Evolutionary conservation across 2,888 invertebrate species (phyloP).

Genomic region (Bedellia somnulentella): DNA sequence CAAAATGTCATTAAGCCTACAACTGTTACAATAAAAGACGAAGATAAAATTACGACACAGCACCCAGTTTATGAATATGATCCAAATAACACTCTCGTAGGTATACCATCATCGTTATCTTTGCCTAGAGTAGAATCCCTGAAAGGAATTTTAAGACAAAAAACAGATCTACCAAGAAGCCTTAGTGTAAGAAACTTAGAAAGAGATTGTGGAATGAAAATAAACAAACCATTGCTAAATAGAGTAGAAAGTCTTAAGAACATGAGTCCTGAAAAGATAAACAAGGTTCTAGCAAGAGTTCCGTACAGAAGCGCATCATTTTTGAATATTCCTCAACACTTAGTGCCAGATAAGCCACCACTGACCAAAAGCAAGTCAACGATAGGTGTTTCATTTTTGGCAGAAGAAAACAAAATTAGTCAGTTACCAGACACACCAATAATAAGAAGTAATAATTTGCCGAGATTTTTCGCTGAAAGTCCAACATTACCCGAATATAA

Average conservation of each 20-base stretch:
- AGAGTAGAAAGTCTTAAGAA: conserved; percentile 49
- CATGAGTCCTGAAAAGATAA: conserved; percentile 40
- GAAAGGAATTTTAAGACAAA: conserved; percentile 37
- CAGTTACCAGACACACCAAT: conserved; percentile 50
- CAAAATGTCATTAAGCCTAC: conserved; percentile 47
- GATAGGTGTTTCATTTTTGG: conserved; percentile 30
- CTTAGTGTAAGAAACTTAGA: conserved; percentile 38
- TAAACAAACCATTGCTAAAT: conserved; percentile 24
- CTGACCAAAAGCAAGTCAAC: conserved; percentile 43
- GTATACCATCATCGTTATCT: conserved; percentile 30
- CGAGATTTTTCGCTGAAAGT: conserved; percentile 45
- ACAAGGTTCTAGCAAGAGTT: conserved; percentile 39
- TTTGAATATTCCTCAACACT: conserved; percentile 44
- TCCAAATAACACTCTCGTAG: conserved; percentile 25
- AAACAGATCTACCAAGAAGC: conserved; percentile 29
- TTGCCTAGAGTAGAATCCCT: conserved; percentile 45
- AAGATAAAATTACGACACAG: conserved; percentile 42
- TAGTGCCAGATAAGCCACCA: conserved; percentile 39
- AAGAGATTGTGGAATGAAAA: conserved; percentile 25
- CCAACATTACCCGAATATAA: conserved; percentile 39
- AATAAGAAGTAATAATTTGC: conserved; percentile 45
- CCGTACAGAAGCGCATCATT: conserved; percentile 53
- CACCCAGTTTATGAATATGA: conserved; percentile 41
- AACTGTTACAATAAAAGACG: conserved; percentile 45
- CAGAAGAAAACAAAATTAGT: conserved; percentile 34